A percentile compares a stretch with the other conserved stretches of the same genome.
Evolutionary conservation across 2,888 invertebrate species (phyloP).

Genomic region (Axea sp.): DNA sequence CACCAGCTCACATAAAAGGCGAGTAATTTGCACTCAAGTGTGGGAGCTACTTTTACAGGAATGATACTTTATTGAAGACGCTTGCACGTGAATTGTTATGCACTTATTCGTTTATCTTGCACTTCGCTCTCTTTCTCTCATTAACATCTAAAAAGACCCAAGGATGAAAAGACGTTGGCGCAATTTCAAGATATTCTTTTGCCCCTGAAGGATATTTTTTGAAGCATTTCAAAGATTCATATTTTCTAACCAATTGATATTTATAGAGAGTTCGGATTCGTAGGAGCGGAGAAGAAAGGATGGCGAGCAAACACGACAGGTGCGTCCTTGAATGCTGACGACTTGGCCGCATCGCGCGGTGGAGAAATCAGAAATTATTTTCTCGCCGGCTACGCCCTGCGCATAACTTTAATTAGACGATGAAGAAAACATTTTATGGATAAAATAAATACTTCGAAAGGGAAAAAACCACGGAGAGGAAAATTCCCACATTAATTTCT

Average conservation of each 20-base stretch:
- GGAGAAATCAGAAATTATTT: slow-evolving; percentile 54
- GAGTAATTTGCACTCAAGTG: slow-evolving; percentile 68
- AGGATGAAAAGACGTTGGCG: too few relatives aligned
- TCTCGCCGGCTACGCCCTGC: slow-evolving; percentile 51
- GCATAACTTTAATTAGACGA: slow-evolving; percentile 58
- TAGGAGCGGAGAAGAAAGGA: slow-evolving; percentile 30
- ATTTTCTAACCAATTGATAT: too few relatives aligned
- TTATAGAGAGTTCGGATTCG: not conserved
- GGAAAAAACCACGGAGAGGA: slow-evolving; percentile 9
- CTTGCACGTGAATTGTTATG: too few relatives aligned
- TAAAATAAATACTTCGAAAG: slow-evolving; percentile 26
- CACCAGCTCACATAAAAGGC: slow-evolving; percentile 68
- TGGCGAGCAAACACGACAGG: slow-evolving; percentile 38
- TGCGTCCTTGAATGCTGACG: slow-evolving; percentile 68
- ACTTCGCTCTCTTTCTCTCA: too few relatives aligned
- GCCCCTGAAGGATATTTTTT: too few relatives aligned
- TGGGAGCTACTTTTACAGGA: slow-evolving; percentile 23
- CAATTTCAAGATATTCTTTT: too few relatives aligned
- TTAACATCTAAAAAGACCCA: too few relatives aligned
- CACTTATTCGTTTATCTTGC: too few relatives aligned
- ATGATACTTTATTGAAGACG: not conserved
- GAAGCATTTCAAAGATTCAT: too few relatives aligned
- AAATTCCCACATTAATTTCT: slow-evolving; percentile 1
- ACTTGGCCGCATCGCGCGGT: slow-evolving; percentile 55
- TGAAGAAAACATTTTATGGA: slow-evolving; percentile 45